Evolutionary conservation across 2,113 vertebrate genomes (phyloP), one percentile per base, ranked within the genome.

Genomic region (Zeus faber): DNA sequence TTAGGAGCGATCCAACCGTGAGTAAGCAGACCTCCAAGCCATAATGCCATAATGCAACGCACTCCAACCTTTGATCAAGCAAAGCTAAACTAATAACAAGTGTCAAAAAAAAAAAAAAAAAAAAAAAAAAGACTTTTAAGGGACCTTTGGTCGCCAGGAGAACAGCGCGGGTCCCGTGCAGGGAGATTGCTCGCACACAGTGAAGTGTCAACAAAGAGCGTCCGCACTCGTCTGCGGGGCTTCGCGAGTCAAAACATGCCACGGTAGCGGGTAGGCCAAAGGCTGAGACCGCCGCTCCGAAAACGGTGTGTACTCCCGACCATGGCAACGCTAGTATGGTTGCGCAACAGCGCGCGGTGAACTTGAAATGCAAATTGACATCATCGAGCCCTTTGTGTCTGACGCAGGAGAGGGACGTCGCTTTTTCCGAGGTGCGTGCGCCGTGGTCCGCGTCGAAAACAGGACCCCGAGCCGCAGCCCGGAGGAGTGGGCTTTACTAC

Each of bases 281-380:
- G 80, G 72, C 78, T 79, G 50, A 53, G 74, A 79, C 50, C 65
- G 74, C 58, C 63, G 50, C 75, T 75, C 67, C 57, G 56, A 72
- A 70, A 72, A 74, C 77, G 56, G 66, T 79, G 85, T 80, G 76
- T 80, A 66, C 79, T 70, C 70, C 63, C 66, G 48, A 66, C 82
- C 79, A 83, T 85, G 81, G 79, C 71, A 87, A 87, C 82, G 62
- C 75, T 75, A 86, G 66, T 76, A 82, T 81, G 82, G 74, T 83
- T 82, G 82, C 85, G 74, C 80, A 87, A 87, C 80, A 75, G 54
- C 75, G 77, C 58, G 78, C 70, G 69, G 71, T 80, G 72, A 82
- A 82, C 83, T 79, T 83, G 58, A 80, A 82, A 85, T 80, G 82
- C 79, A 85, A 85, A 85, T 84, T 82, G 78, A 87, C 83, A 80